Base-by-base conservation (phyloP, 1,140 invertebrate species). In the Leptonema lineaticorne region DNA sequence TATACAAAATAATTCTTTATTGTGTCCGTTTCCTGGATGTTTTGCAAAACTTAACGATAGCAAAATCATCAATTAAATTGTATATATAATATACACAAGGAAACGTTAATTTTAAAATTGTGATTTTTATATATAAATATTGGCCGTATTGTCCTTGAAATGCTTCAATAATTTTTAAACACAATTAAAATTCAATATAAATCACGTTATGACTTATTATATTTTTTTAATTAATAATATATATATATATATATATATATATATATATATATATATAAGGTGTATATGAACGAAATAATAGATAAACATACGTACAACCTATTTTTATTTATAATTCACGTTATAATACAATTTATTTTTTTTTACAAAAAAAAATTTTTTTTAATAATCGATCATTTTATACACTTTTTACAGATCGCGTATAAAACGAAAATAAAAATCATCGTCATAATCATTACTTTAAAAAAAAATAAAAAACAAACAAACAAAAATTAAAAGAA, bases 221-320 rank as follows among this genome's bases (percentile, higher is more conserved):
- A 11, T 33, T 33, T 6, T 45, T 45, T 45, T 45, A n/a, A n/a
- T n/a, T n/a, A n/a, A n/a, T n/a, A n/a, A n/a, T n/a, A n/a, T n/a
- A n/a, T 58, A 22, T 22, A 58, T 58, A 14, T 16, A 58, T 58
- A 28, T 28, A 26, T 26, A 58, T 28, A 27, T 28, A 58, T 56
- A 56, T 56, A 56, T 56, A 56, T 56, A 14, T 56, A 26, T 24
- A 56, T 58, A 58, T 26, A 28, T 28, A 58, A 58, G 14, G 48
- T 53, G 11, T 9, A 53, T 9, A 53, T 37, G n/a, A n/a, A n/a
- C n/a, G n/a, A n/a, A n/a, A n/a, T n/a, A n/a, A n/a, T n/a, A n/a
- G n/a, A n/a, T n/a, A n/a, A n/a, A n/a, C n/a, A n/a, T n/a, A n/a
- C n/a, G n/a, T n/a, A n/a, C n/a, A n/a, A n/a, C n/a, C n/a, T n/a